These are phyloP conservation scores for Trichacis sp. DNA, from an alignment of 2,888 invertebrate genomes.

Conservation along the genomic window DNA sequence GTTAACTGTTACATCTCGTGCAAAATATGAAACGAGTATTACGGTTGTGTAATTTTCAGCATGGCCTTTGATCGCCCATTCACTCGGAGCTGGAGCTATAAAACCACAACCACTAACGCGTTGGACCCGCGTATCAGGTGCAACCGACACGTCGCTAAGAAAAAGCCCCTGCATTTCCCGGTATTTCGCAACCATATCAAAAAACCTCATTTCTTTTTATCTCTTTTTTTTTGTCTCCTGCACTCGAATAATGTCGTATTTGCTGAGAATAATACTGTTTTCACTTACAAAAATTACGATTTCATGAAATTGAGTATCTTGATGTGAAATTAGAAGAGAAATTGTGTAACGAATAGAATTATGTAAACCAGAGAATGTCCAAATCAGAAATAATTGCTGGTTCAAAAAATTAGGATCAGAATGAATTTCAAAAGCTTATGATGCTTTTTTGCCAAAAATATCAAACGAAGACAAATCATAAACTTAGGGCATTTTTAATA, in stretches of 20 bases:
- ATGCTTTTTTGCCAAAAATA: no score
- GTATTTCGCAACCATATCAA: neutral
- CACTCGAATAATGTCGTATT: neutral
- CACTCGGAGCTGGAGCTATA: conserved; percentile 15
- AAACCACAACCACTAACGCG: conserved; percentile 1
- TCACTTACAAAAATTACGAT: neutral
- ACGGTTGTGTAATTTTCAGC: conserved; percentile 27
- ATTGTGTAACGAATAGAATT: no score
- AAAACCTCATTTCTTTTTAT: neutral
- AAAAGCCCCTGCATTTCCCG: neutral
- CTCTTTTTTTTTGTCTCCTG: neutral
- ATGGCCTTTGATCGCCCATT: conserved; percentile 35
- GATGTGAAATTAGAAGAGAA: no score
- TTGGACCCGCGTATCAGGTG: neutral
- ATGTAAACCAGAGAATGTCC: no score
- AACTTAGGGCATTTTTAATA: no score
- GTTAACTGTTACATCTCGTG: conserved; percentile 24
- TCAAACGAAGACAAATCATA: no score
- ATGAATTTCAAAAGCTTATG: no score
- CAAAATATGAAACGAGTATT: conserved; percentile 31
- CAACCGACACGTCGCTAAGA: neutral
- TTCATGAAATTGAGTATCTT: no score
- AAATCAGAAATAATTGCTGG: no score
- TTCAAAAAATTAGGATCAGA: no score
- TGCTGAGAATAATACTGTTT: neutral